Evolutionary conservation across 2,888 invertebrate genomes (phyloP).

Genomic region (Podotricha telesiphe): DNA sequence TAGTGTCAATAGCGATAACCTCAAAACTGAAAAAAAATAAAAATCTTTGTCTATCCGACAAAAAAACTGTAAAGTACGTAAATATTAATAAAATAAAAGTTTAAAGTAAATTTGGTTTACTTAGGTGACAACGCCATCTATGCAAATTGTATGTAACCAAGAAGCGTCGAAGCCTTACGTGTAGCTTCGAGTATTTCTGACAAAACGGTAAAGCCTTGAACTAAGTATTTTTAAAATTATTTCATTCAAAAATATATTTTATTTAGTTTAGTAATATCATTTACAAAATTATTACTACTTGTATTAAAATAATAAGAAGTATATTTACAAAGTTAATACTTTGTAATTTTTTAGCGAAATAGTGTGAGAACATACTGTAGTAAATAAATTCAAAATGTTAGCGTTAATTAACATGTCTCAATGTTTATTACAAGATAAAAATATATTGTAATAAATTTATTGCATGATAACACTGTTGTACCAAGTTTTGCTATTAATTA

Average conservation of each 20-base stretch:
- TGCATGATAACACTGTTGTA: not conserved
- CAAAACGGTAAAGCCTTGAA: constrained; percentile 5
- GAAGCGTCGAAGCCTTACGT: constrained; percentile 50
- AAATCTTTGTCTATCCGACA: too few relatives aligned
- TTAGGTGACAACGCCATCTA: constrained; percentile 48
- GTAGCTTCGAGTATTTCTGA: not conserved
- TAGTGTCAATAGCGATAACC: too few relatives aligned
- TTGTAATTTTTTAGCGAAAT: not conserved
- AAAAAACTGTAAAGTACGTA: too few relatives aligned
- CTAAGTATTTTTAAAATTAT: not conserved
- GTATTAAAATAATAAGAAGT: too few relatives aligned
- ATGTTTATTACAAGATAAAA: not conserved
- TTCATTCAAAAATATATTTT: not conserved
- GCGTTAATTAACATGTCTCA: constrained; percentile 8
- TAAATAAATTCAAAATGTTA: not conserved
- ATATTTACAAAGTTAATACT: too few relatives aligned
- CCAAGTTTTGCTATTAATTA: not conserved
- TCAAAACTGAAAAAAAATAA: too few relatives aligned
- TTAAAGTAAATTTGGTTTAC: not conserved
- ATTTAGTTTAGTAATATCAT: too few relatives aligned
- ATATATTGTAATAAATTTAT: not conserved
- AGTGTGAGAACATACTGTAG: not conserved
- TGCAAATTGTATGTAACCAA: constrained; percentile 41
- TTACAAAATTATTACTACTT: too few relatives aligned
- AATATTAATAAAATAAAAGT: too few relatives aligned